These are phyloP conservation scores for Chanos chanos DNA, from an alignment of 2,797 vertebrate species.

Conservation along the genomic window DNA sequence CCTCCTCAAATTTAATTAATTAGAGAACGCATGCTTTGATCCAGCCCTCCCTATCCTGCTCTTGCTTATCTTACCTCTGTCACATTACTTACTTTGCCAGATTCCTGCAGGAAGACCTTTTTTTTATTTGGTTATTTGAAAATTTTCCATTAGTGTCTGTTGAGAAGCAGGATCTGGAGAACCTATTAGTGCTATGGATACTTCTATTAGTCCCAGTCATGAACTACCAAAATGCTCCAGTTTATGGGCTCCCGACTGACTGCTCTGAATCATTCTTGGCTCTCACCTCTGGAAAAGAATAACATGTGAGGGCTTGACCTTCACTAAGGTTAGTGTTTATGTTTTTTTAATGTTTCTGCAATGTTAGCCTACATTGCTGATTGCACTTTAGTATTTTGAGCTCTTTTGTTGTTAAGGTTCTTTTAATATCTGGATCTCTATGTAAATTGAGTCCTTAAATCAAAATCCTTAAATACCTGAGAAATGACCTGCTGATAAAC, in stretches of 20 bases:
- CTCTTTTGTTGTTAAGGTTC: slow-evolving; percentile 8
- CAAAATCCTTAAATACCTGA: neutral
- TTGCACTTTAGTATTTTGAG: slow-evolving; percentile 1
- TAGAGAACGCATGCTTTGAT: neutral
- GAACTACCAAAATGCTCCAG: slow-evolving; percentile 47
- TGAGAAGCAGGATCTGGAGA: slow-evolving; percentile 47
- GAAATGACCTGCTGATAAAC: slow-evolving; percentile 2
- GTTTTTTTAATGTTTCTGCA: slow-evolving; percentile 19
- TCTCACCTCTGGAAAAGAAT: neutral
- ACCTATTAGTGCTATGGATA: slow-evolving; percentile 49
- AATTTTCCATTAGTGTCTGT: too few species aligned
- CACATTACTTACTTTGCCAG: slow-evolving; percentile 30
- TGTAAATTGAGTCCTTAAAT: slow-evolving; percentile 23
- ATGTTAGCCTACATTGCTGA: neutral
- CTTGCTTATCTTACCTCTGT: slow-evolving; percentile 49
- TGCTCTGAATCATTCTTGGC: neutral
- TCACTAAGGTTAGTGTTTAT: neutral
- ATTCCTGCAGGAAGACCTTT: slow-evolving; percentile 26
- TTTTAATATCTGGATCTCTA: slow-evolving; percentile 2
- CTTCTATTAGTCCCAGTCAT: slow-evolving; percentile 50
- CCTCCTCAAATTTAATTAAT: neutral
- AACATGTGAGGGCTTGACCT: slow-evolving; percentile 11
- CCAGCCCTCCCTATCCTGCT: slow-evolving; percentile 5
- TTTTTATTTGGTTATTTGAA: slow-evolving; percentile 23
- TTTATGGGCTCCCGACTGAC: slow-evolving; percentile 51